Conservation (phyloP, 1,140 invertebrate species). For the Lanistes nyassanus region DNA sequence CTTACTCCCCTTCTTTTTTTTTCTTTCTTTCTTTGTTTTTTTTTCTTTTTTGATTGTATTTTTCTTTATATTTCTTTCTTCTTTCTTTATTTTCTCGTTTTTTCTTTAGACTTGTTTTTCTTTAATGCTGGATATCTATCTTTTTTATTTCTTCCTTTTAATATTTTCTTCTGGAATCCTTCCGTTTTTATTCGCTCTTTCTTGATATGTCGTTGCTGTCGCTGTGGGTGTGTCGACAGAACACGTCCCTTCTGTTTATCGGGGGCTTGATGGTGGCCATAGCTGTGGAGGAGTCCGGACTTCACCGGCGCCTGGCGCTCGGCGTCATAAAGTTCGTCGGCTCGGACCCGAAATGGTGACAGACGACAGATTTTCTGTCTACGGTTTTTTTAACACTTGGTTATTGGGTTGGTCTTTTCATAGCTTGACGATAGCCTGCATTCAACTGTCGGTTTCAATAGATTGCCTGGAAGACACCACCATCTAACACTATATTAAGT, state of each 20-base stretch:
- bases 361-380: no score
- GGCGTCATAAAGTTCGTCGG: slow-evolving; percentile 82
- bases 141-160: no score
- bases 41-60: neutral
- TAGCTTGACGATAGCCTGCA: no score
- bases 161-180: neutral
- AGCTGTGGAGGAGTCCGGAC: slow-evolving; percentile 84
- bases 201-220: neutral
- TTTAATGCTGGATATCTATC: no score
- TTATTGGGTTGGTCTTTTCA: no score
- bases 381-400: no score
- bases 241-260: slow-evolving; percentile 85
- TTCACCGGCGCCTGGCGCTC: slow-evolving; percentile 86
- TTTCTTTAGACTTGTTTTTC: no score
- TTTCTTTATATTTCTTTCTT: neutral
- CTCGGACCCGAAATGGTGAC: slow-evolving; percentile 62
- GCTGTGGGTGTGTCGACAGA: slow-evolving; percentile 57
- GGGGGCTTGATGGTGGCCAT: slow-evolving; percentile 82
- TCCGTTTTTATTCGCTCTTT: neutral
- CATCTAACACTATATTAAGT: no score
- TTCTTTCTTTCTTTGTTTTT: neutral
- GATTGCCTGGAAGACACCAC: no score
- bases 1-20: neutral
- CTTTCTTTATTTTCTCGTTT: neutral
- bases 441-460: no score